Conservation (phyloP, 2,888 invertebrate species). For the Stenichneumon culpator region DNA sequence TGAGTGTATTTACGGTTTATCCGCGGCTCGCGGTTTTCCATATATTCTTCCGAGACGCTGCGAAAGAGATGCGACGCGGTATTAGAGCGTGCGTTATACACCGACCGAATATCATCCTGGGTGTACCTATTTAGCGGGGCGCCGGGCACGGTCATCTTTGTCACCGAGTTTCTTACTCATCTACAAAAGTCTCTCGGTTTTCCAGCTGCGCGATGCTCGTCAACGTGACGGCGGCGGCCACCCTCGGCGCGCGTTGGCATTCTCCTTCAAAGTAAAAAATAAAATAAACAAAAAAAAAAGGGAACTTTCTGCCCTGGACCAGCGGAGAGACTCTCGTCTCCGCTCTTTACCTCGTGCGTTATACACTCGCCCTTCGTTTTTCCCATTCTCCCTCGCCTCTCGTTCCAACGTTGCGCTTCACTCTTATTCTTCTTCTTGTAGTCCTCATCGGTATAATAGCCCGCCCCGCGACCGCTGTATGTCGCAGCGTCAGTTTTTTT, state of each 20-base stretch:
- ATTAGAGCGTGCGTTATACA: constrained; percentile 6
- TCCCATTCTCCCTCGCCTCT: constrained; percentile 40
- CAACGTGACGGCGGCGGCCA: constrained; percentile 82
- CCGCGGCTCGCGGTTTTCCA: constrained; percentile 27
- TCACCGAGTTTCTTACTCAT: constrained; percentile 65
- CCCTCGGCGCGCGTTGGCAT: constrained; percentile 79
- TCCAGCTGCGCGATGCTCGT: constrained; percentile 84
- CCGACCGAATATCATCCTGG: constrained; percentile 28
- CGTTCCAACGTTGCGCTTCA: constrained; percentile 25
- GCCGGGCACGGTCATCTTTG: constrained; percentile 57
- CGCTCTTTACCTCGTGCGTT: constrained; percentile 57
- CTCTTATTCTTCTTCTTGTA: constrained; percentile 49
- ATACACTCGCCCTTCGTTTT: constrained; percentile 43
- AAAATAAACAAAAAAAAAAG: neutral
- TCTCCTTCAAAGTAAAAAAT: constrained; percentile 72
- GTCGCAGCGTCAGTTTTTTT: constrained; percentile 64
- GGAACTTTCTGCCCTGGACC: constrained; percentile 65
- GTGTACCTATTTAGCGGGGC: constrained; percentile 63
- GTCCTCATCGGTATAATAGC: constrained; percentile 75
- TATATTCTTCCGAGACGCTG: constrained; percentile 33
- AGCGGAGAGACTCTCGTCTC: constrained; percentile 59
- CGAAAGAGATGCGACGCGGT: constrained; percentile 13
- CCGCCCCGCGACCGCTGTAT: constrained; percentile 68
- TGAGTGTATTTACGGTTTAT: constrained; percentile 71
- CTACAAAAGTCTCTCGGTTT: constrained; percentile 75